These are phyloP conservation scores for Psittacula cyanocephala DNA, from an alignment of 2,113 vertebrate species.

Conservation along the genomic window DNA sequence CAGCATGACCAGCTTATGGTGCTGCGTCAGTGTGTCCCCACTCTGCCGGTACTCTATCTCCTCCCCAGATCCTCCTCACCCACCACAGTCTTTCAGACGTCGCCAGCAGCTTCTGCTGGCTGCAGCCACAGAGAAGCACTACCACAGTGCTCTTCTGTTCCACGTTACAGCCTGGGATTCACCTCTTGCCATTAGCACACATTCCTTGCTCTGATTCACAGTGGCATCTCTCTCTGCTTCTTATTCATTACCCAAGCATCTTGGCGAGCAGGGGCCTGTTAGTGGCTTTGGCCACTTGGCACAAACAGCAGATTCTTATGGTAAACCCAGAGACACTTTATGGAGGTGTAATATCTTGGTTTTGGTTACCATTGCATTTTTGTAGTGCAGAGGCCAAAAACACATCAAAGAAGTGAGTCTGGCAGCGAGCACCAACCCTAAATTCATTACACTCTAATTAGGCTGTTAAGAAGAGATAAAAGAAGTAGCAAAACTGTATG, in stretches of 20 bases:
- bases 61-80: neutral
- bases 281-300: constrained; percentile 71
- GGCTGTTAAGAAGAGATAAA: constrained; percentile 64
- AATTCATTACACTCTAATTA: constrained; percentile 67
- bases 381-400: constrained; percentile 52
- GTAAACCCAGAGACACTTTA: constrained; percentile 71
- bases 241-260: constrained; percentile 69
- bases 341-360: constrained; percentile 68
- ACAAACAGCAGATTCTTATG: constrained; percentile 59
- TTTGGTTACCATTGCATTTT: constrained; percentile 60
- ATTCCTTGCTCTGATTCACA: constrained; percentile 53
- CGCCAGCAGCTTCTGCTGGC: constrained; percentile 4
- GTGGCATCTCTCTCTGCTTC: constrained; percentile 56
- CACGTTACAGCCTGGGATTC: neutral
- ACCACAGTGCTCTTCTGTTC: constrained; percentile 38
- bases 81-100: neutral
- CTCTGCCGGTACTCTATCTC: neutral
- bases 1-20: accelerated
- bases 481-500: constrained; percentile 54
- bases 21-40: neutral
- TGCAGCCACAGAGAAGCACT: neutral
- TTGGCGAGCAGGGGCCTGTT: constrained; percentile 54
- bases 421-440: constrained; percentile 9
- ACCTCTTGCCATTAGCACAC: constrained; percentile 6
- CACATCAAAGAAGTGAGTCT: constrained; percentile 63